phyloP scores from a whole-genome alignment of 2,888 invertebrate genomes.

The Synergus itoensis region DNA sequence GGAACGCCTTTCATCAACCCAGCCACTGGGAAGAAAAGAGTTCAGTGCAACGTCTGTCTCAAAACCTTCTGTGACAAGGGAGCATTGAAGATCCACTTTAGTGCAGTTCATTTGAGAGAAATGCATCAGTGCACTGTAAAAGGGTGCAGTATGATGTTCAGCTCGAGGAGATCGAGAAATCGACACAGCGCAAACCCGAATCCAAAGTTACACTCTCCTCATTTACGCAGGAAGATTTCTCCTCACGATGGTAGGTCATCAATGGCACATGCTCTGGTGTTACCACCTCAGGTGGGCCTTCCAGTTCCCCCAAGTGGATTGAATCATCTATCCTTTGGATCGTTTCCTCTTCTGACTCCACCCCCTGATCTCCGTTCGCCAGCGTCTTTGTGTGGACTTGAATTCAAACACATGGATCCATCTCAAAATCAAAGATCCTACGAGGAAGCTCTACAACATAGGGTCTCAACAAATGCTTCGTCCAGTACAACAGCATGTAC shows the following conservation, averaged over 20 bases:
- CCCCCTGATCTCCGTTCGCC: conserved; percentile 83
- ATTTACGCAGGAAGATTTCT: conserved; percentile 94
- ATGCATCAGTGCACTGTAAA: conserved; percentile 99
- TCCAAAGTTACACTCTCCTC: conserved; percentile 98
- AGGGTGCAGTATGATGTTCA: conserved; percentile 99
- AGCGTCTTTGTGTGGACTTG: conserved; percentile 79
- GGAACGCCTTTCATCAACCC: conserved; percentile 96
- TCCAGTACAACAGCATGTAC: conserved; percentile 79
- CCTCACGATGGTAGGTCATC: conserved; percentile 95
- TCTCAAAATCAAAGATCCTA: conserved; percentile 74
- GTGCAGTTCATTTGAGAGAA: conserved; percentile 98
- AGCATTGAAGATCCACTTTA: conserved; percentile 99
- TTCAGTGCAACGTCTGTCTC: conserved; percentile 98
- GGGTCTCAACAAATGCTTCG: conserved; percentile 80
- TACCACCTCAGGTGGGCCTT: conserved; percentile 86
- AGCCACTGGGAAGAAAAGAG: conserved; percentile 96
- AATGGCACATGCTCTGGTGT: conserved; percentile 89
- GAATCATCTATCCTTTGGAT: conserved; percentile 85
- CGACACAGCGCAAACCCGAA: conserved; percentile 99
- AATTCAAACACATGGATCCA: conserved; percentile 84
- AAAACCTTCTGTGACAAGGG: conserved; percentile 99
- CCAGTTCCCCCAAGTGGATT: conserved; percentile 83
- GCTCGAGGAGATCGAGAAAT: conserved; percentile 96
- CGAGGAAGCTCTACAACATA: conserved; percentile 80
- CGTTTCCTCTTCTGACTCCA: conserved; percentile 88